phyloP scores from a whole-genome alignment of 2,888 invertebrate genomes.

The Sarcophaga subvicina region DNA sequence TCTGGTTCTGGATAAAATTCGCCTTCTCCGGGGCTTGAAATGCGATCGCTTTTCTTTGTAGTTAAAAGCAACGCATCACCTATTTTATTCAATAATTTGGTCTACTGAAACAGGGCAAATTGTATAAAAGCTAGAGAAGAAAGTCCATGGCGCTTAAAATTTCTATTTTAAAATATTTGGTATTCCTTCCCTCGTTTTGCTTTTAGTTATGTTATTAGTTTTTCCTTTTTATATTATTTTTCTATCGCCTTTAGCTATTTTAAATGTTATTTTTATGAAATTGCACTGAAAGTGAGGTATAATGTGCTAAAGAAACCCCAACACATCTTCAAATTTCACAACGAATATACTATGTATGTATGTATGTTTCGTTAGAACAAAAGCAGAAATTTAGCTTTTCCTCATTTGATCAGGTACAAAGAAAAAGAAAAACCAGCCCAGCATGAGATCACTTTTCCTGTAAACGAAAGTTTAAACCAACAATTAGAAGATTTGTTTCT shows the following conservation, averaged over 20 bases:
- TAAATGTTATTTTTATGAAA: slow-evolving; percentile 29
- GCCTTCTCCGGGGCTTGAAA: no score
- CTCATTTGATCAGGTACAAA: neutral
- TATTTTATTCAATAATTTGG: no score
- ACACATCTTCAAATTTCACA: slow-evolving; percentile 43
- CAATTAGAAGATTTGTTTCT: slow-evolving; percentile 6
- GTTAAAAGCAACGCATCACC: no score
- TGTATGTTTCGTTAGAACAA: neutral
- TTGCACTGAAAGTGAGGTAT: slow-evolving; percentile 33
- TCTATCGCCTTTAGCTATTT: slow-evolving; percentile 38
- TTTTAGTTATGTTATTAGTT: slow-evolving; percentile 8
- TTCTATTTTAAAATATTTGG: neutral
- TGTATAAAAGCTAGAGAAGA: no score
- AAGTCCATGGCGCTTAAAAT: neutral
- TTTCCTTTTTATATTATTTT: slow-evolving; percentile 14
- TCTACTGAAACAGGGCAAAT: no score
- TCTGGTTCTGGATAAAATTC: no score
- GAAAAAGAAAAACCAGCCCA: slow-evolving; percentile 28
- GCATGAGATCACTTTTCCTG: slow-evolving; percentile 65
- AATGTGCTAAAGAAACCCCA: slow-evolving; percentile 12
- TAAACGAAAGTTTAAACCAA: slow-evolving; percentile 60
- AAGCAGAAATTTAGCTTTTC: neutral
- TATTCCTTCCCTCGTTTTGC: slow-evolving; percentile 17
- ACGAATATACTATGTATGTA: neutral
- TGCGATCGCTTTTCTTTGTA: no score